phyloP scores from a whole-genome alignment of 2,113 vertebrate species.

The Notothenia coriiceps region DNA sequence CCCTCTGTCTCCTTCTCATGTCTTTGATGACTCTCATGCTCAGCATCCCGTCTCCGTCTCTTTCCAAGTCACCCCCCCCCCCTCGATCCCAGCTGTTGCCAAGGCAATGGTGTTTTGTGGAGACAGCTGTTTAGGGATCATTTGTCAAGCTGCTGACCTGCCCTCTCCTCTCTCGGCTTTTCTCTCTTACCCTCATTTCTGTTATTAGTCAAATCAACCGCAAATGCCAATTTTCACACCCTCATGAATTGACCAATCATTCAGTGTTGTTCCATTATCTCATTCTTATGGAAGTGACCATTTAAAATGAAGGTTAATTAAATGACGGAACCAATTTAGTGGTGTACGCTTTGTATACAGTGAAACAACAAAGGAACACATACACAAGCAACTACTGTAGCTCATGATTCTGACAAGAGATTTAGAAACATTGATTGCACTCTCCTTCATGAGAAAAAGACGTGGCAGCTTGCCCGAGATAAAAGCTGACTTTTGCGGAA shows the following conservation, averaged over 20 bases:
- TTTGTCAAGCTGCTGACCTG: constrained; percentile 68
- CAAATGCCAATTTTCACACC: constrained; percentile 21
- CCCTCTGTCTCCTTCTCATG: not conserved
- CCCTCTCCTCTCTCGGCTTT: constrained; percentile 12
- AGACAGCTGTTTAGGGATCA: constrained; percentile 71
- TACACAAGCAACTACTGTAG: not conserved
- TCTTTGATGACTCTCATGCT: constrained; percentile 33
- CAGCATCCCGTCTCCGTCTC: not conserved
- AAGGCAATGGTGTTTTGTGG: constrained; percentile 67
- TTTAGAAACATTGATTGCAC: constrained; percentile 12
- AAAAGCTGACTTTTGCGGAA: constrained; percentile 17
- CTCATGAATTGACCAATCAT: not conserved
- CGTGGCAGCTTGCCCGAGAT: constrained; percentile 8
- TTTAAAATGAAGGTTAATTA: constrained; percentile 2
- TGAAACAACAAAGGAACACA: not conserved
- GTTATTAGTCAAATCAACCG: not conserved
- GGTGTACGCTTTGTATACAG: not conserved
- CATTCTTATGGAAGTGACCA: not conserved
- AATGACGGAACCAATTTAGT: not conserved
- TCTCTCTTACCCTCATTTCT: not conserved
- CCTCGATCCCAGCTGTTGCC: constrained; percentile 62
- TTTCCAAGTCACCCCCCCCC: not conserved
- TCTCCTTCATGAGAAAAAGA: not conserved
- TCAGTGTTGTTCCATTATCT: not conserved
- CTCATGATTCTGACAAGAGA: constrained; percentile 23